Conservation (phyloP, 1,140 invertebrate species). For the Penaeus indicus region DNA sequence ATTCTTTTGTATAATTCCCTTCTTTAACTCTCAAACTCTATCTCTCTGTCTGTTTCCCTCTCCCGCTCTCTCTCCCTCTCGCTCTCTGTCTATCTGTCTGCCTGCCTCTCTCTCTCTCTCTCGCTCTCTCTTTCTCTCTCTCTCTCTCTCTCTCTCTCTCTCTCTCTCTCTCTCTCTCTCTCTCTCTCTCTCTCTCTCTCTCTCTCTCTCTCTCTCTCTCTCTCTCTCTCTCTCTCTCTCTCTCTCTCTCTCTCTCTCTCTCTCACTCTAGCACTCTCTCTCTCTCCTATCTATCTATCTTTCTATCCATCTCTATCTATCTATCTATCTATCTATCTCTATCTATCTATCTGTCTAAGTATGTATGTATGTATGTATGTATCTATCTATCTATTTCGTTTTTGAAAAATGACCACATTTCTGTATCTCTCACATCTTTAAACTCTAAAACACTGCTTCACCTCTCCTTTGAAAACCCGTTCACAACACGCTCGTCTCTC, state of each 20-base stretch:
- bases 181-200: background rate
- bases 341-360: no score
- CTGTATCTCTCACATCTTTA: no score
- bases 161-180: background rate
- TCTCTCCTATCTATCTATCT: no score
- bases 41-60: background rate
- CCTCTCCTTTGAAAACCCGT: no score
- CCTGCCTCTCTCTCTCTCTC: constrained; percentile 24
- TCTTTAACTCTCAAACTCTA: background rate
- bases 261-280: no score
- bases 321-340: no score
- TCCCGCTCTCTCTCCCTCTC: constrained; percentile 27
- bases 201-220: background rate
- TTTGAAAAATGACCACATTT: no score
- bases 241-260: no score
- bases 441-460: no score
- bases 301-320: no score
- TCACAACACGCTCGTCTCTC: background rate
- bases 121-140: constrained; percentile 27
- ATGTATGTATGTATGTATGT: no score
- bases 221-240: background rate
- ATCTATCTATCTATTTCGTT: no score
- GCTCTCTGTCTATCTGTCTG: background rate
- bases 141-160: constrained; percentile 27
- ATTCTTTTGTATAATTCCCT: background rate